Percentiles rank a stretch among this genome's conserved stretches.
Evolutionary conservation across 2,797 vertebrate genomes (phyloP).

Genomic region (Siniperca undulata): DNA sequence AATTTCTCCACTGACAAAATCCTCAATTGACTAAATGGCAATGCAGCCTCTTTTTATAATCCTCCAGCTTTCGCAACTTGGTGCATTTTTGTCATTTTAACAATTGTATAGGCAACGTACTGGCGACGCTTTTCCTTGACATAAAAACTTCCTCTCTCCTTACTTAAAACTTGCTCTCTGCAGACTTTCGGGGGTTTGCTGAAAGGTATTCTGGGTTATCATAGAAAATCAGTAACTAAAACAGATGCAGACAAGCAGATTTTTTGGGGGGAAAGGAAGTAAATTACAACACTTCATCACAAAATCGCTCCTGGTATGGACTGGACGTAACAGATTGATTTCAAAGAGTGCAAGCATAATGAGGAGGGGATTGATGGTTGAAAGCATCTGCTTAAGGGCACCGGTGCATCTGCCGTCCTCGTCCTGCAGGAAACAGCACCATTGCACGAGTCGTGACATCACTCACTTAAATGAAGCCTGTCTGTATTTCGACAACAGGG

Average conservation of each 20-base stretch:
- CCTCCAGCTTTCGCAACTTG: conserved; percentile 12
- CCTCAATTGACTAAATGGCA: conserved; percentile 23
- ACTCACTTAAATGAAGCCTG: conserved; percentile 57
- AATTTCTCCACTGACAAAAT: conserved; percentile 16
- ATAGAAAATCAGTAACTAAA: conserved; percentile 26
- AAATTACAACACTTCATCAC: conserved; percentile 63
- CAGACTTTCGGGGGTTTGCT: conserved; percentile 1
- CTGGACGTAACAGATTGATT: conserved; percentile 49
- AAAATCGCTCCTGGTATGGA: conserved; percentile 46
- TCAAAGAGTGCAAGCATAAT: conserved; percentile 42
- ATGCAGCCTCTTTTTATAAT: conserved; percentile 21
- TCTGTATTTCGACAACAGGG: conserved; percentile 22
- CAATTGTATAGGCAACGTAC: neutral
- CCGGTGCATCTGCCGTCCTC: conserved; percentile 42
- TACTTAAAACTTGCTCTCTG: neutral
- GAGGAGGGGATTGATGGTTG: conserved; percentile 46
- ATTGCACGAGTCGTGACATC: conserved; percentile 22
- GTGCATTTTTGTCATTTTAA: conserved; percentile 11
- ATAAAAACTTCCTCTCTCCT: conserved; percentile 2
- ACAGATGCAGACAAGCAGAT: conserved; percentile 37
- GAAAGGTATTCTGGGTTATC: conserved; percentile 30
- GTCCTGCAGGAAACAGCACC: conserved; percentile 34
- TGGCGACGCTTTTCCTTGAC: neutral
- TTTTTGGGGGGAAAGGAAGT: neutral
- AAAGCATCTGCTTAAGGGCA: conserved; percentile 56